phyloP scores from a whole-genome alignment of 1,140 invertebrate genomes.

The Helicoverpa armigera region DNA sequence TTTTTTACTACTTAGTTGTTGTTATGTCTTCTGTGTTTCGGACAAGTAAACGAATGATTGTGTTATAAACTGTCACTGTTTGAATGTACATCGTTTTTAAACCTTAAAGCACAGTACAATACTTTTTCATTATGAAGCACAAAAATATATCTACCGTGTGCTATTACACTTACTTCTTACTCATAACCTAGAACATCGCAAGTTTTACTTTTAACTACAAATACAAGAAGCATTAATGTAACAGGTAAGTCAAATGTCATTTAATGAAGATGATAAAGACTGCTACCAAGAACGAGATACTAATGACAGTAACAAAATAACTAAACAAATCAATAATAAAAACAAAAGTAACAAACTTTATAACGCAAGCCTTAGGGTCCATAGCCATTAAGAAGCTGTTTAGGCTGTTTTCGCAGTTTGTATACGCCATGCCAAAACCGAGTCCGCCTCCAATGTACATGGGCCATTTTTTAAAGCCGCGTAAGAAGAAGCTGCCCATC shows the following conservation, averaged over 20 bases:
- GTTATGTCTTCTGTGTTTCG: neutral
- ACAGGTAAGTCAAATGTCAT: too few species aligned
- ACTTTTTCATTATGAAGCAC: neutral
- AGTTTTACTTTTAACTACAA: too few species aligned
- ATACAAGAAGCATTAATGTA: too few species aligned
- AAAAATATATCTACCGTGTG: neutral
- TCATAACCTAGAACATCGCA: too few species aligned
- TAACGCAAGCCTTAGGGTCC: conserved; percentile 72
- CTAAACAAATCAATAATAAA: neutral
- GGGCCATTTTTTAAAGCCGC: conserved; percentile 74
- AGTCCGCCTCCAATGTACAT: conserved; percentile 75
- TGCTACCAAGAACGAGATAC: neutral
- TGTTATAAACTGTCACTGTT: too few species aligned
- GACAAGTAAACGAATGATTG: neutral
- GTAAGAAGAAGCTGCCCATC: conserved; percentile 79
- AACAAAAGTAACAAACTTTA: conserved; percentile 69
- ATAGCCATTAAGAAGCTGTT: conserved; percentile 72
- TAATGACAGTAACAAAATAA: conserved; percentile 13
- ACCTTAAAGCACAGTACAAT: neutral
- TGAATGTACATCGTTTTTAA: too few species aligned
- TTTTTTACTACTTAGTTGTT: neutral
- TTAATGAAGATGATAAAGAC: too few species aligned
- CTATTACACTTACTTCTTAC: too few species aligned
- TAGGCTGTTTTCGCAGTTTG: conserved; percentile 81
- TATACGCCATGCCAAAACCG: conserved; percentile 80